These are phyloP conservation scores for Dioctria linearis DNA, from an alignment of 2,888 invertebrate species.

Conservation along the genomic window DNA sequence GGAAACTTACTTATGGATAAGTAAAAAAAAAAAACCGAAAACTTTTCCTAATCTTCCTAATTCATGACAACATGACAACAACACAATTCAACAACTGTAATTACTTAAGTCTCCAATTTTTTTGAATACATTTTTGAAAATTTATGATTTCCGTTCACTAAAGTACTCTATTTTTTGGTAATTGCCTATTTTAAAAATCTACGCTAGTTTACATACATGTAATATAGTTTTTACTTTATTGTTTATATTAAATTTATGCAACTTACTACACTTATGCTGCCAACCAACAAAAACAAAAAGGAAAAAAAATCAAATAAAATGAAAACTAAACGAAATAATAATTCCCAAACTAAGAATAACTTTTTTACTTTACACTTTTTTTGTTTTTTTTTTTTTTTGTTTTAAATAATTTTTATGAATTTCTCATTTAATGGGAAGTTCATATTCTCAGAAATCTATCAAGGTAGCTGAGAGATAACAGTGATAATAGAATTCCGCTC, in stretches of 20 bases:
- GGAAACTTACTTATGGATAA: too few species aligned
- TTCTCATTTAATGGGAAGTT: slow-evolving; percentile 10
- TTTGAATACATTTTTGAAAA: not conserved
- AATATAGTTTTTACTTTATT: not conserved
- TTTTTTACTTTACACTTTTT: not conserved
- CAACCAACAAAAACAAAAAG: slow-evolving; percentile 47
- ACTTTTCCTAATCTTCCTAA: too few species aligned
- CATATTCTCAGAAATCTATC: slow-evolving; percentile 50
- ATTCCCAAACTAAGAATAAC: slow-evolving; percentile 25
- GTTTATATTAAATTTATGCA: slow-evolving; percentile 39
- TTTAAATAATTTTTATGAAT: slow-evolving; percentile 7
- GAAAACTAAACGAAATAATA: slow-evolving; percentile 8
- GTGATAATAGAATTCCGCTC: not conserved
- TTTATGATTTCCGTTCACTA: slow-evolving; percentile 11
- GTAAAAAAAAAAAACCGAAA: too few species aligned
- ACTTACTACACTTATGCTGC: slow-evolving; percentile 37
- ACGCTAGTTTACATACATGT: slow-evolving; percentile 29
- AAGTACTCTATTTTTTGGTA: slow-evolving; percentile 47
- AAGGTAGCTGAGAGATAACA: slow-evolving; percentile 5
- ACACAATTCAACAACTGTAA: too few species aligned
- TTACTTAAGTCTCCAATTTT: too few species aligned
- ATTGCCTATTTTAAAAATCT: slow-evolving; percentile 37
- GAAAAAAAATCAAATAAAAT: not conserved
- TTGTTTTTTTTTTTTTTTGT: slow-evolving; percentile 32
- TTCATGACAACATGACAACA: too few species aligned